Percentiles rank a stretch among this genome's conserved stretches.
phyloP scores from a whole-genome alignment of 2,888 invertebrate species.

The Alentia gelatinosa region DNA sequence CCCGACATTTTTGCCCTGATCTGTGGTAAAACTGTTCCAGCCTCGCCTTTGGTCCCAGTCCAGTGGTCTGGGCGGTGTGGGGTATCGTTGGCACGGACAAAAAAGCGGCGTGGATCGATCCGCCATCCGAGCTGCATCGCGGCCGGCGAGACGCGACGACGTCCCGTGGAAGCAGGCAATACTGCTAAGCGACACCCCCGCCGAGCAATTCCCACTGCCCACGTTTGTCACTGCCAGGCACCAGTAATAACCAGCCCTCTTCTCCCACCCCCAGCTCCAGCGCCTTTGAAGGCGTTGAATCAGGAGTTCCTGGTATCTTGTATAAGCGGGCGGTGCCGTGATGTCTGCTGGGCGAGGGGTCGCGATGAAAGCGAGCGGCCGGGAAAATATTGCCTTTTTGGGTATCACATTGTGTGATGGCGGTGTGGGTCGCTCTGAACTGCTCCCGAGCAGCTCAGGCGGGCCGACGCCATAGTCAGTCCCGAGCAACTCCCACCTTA shows the following conservation, averaged over 20 bases:
- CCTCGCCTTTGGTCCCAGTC: too few species aligned
- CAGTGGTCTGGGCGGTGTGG: too few species aligned
- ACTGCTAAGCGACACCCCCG: neutral
- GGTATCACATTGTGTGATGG: constrained; percentile 14
- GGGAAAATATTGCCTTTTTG: constrained; percentile 14
- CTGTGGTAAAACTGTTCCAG: too few species aligned
- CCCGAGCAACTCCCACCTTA: too few species aligned
- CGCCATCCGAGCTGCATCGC: too few species aligned
- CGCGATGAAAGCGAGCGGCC: neutral
- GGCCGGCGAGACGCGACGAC: too few species aligned
- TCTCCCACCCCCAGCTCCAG: neutral
- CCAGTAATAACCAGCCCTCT: neutral
- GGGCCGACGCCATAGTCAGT: too few species aligned
- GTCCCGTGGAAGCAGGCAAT: too few species aligned
- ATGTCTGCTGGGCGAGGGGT: neutral
- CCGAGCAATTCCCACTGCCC: neutral
- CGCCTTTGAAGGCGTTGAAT: neutral
- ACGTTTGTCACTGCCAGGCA: neutral
- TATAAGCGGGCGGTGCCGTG: neutral
- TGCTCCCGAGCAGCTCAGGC: neutral
- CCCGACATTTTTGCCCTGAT: too few species aligned
- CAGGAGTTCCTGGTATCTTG: neutral
- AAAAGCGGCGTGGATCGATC: too few species aligned
- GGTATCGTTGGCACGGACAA: too few species aligned
- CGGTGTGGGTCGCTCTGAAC: neutral